Conservation (phyloP, 1,140 invertebrate species). For the Cyclina sinensis region DNA sequence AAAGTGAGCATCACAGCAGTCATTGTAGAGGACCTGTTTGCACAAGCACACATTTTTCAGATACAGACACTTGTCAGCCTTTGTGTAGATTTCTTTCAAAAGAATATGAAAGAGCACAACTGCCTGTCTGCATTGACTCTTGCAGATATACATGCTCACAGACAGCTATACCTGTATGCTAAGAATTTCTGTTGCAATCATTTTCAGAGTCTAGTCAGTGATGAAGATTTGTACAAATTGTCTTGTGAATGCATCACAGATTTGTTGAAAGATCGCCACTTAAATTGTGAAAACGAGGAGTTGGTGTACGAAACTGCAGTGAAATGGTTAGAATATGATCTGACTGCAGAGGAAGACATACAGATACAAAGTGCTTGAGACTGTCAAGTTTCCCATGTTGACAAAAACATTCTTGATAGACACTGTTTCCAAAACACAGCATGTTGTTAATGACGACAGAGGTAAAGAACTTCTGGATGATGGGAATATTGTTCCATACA, state of each 20-base stretch:
- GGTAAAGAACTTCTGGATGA: slow-evolving; percentile 80
- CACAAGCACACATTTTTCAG: slow-evolving; percentile 83
- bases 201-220: slow-evolving; percentile 75
- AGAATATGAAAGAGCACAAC: slow-evolving; percentile 81
- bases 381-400: slow-evolving; percentile 83
- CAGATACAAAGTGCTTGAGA: slow-evolving; percentile 77
- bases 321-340: slow-evolving; percentile 81
- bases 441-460: slow-evolving; percentile 77
- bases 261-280: slow-evolving; percentile 77
- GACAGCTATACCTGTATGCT: slow-evolving; percentile 79
- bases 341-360: slow-evolving; percentile 68
- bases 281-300: slow-evolving; percentile 81
- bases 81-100: slow-evolving; percentile 81
- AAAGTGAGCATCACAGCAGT: slow-evolving; percentile 77
- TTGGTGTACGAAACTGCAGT: slow-evolving; percentile 81
- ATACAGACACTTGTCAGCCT: slow-evolving; percentile 79
- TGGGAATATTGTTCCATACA: slow-evolving; percentile 80
- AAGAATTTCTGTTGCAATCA: slow-evolving; percentile 79
- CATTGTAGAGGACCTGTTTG: slow-evolving; percentile 81
- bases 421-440: slow-evolving; percentile 74
- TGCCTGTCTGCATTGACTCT: slow-evolving; percentile 82
- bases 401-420: slow-evolving; percentile 80
- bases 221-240: slow-evolving; percentile 82
- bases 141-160: slow-evolving; percentile 81
- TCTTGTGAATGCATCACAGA: slow-evolving; percentile 80